phyloP scores from a whole-genome alignment of 2,797 vertebrate species.

The Lophotriccus pileatus region DNA sequence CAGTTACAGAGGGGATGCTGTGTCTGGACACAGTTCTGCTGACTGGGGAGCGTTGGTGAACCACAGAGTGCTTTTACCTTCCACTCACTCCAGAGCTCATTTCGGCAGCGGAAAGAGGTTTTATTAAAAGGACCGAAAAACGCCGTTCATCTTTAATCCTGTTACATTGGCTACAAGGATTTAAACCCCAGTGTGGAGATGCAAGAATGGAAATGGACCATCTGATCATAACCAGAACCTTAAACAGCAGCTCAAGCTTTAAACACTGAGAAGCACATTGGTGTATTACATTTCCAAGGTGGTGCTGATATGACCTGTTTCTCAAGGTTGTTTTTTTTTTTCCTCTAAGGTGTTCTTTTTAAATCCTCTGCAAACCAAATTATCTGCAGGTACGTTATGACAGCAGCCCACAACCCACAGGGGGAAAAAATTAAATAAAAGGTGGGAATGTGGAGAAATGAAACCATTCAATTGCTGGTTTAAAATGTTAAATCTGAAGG shows the following conservation, averaged over 20 bases:
- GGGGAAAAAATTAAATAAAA: background rate
- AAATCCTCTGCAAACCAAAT: background rate
- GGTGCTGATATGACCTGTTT: background rate
- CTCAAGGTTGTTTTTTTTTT: background rate
- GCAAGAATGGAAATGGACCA: background rate
- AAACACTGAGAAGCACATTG: background rate
- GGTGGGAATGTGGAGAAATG: background rate
- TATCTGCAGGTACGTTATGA: background rate
- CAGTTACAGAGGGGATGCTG: background rate
- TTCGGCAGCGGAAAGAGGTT: background rate
- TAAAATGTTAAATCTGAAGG: background rate
- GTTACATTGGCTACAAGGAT: background rate
- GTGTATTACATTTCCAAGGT: background rate
- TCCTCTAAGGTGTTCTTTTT: background rate
- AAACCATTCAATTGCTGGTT: background rate
- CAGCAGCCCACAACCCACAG: background rate
- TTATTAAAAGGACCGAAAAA: conserved; percentile 16
- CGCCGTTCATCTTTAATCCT: background rate
- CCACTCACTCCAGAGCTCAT: background rate
- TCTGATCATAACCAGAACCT: background rate
- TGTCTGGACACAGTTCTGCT: background rate
- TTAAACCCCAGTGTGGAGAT: background rate
- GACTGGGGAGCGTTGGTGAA: background rate
- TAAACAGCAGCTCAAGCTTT: background rate
- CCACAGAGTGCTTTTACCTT: conserved; percentile 8